Conservation (phyloP, 1,140 invertebrate species). For the Aricia agestis region DNA sequence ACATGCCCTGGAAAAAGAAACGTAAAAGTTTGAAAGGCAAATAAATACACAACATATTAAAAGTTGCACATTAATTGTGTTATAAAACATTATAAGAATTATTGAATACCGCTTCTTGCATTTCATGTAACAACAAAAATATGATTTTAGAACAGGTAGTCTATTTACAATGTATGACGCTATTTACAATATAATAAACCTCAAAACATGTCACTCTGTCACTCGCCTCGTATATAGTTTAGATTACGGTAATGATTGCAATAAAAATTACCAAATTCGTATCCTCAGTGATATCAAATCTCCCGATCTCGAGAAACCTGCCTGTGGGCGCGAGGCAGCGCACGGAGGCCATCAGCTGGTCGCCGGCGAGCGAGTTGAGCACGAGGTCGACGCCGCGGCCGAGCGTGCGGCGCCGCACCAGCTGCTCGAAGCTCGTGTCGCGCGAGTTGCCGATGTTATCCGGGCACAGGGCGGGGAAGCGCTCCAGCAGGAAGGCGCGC, state of each 20-base stretch:
- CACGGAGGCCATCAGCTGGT: constrained; percentile 94
- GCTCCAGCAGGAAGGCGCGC: constrained; percentile 90
- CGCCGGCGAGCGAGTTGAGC: constrained; percentile 94
- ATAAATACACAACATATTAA: too few species aligned
- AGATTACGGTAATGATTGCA: too few species aligned
- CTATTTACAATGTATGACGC: too few species aligned
- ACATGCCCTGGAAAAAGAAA: constrained; percentile 84
- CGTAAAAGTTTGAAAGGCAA: background rate
- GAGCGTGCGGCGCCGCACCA: constrained; percentile 86
- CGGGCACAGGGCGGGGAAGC: constrained; percentile 88
- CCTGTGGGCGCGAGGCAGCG: constrained; percentile 93
- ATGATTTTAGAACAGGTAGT: too few species aligned
- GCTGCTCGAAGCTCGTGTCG: constrained; percentile 92
- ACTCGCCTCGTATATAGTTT: too few species aligned
- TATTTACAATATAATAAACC: too few species aligned
- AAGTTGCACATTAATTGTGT: too few species aligned
- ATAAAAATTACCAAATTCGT: constrained; percentile 21
- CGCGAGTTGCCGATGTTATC: constrained; percentile 94
- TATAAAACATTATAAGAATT: too few species aligned
- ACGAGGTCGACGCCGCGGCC: constrained; percentile 94
- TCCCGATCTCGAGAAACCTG: constrained; percentile 96
- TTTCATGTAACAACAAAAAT: too few species aligned
- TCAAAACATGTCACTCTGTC: too few species aligned
- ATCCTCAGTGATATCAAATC: constrained; percentile 93
- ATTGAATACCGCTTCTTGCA: too few species aligned